Conservation (phyloP, 2,888 invertebrate species). For the Tholera decimalis region DNA sequence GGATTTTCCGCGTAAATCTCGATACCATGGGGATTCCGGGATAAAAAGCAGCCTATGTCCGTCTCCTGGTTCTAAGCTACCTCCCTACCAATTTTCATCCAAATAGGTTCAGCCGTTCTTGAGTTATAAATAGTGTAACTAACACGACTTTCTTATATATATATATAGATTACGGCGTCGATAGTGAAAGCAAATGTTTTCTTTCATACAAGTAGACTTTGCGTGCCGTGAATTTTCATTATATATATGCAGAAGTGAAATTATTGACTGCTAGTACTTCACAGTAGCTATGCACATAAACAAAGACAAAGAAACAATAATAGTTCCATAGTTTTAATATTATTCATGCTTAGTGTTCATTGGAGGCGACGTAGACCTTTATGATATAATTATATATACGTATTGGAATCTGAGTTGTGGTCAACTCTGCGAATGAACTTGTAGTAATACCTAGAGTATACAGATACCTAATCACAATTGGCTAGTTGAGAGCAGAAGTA, state of each 20-base stretch:
- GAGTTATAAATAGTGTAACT: no score
- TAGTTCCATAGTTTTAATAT: conserved; percentile 26
- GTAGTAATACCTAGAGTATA: background rate
- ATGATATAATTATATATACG: background rate
- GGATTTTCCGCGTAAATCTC: no score
- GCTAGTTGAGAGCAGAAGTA: no score
- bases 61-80: no score
- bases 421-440: background rate
- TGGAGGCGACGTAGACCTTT: background rate
- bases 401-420: conserved; percentile 3
- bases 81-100: no score
- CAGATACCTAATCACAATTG: no score
- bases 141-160: no score
- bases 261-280: background rate
- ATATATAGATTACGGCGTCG: background rate
- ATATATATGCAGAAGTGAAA: conserved; percentile 31
- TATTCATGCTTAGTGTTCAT: background rate
- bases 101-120: no score
- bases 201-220: conserved; percentile 21
- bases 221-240: conserved; percentile 33
- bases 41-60: no score
- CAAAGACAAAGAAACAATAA: conserved; percentile 32
- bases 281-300: conserved; percentile 11
- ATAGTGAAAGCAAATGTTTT: conserved; percentile 47
- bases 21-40: no score